phyloP scores from a whole-genome alignment of 2,113 vertebrate genomes.

The Mus musculus region GRCm39 chr11:17201001-17201500 shows the following conservation, averaged over 20 bases:
- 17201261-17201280: neutral
- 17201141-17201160: neutral
- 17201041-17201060: neutral
- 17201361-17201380: too few relatives aligned
- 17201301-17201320: neutral
- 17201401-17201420: neutral
- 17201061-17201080: neutral
- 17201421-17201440: rapidly evolving
- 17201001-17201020: neutral
- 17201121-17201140: neutral
- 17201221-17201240: neutral
- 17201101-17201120: neutral
- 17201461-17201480: neutral
- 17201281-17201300: neutral
- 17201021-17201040: neutral
- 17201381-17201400: neutral
- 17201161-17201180: neutral
- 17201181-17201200: neutral
- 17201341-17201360: too few relatives aligned
- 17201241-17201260: neutral
- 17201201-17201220: neutral
- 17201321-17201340: neutral
- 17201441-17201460: neutral
- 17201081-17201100: neutral
- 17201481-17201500: neutral